Percentiles rank a stretch among this genome's conserved stretches.
Evolutionary conservation across 53 echinoderm and acorn worm species (phyloP).

Genomic region (Luidia sarsii): DNA sequence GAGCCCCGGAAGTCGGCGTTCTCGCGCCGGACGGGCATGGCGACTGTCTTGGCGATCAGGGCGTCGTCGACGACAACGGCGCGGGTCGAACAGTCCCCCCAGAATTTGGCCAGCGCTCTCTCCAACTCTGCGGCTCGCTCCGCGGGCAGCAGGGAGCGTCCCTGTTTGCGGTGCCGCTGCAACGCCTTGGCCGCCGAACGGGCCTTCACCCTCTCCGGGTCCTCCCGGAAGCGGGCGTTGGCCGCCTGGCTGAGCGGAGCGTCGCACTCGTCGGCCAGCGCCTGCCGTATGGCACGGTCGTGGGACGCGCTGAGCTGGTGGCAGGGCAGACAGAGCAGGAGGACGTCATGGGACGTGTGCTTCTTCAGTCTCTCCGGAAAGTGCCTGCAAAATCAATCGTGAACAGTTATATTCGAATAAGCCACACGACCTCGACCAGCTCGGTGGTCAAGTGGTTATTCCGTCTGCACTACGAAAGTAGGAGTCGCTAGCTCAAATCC

Average conservation of each 20-base stretch:
- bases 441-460: no score
- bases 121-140: conserved; percentile 68
- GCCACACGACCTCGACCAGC: neutral
- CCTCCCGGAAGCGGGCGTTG: conserved; percentile 66
- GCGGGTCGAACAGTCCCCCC: no score
- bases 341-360: conserved; percentile 93
- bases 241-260: conserved; percentile 69
- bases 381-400: conserved; percentile 74
- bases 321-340: conserved; percentile 81
- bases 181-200: conserved; percentile 88
- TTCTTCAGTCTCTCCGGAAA: conserved; percentile 84
- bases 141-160: conserved; percentile 60
- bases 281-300: conserved; percentile 65
- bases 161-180: conserved; percentile 53
- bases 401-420: no score
- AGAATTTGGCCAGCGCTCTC: conserved; percentile 53
- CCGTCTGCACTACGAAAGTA: no score
- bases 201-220: conserved; percentile 62
- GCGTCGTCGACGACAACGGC: conserved; percentile 53
- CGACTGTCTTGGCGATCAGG: conserved; percentile 48
- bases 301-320: conserved; percentile 77
- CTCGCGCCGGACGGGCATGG: conserved; percentile 57
- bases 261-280: conserved; percentile 64
- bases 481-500: no score
- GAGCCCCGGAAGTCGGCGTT: conserved; percentile 77